Conservation (phyloP, 1,140 invertebrate genomes). For the Hyles euphorbiae region DNA sequence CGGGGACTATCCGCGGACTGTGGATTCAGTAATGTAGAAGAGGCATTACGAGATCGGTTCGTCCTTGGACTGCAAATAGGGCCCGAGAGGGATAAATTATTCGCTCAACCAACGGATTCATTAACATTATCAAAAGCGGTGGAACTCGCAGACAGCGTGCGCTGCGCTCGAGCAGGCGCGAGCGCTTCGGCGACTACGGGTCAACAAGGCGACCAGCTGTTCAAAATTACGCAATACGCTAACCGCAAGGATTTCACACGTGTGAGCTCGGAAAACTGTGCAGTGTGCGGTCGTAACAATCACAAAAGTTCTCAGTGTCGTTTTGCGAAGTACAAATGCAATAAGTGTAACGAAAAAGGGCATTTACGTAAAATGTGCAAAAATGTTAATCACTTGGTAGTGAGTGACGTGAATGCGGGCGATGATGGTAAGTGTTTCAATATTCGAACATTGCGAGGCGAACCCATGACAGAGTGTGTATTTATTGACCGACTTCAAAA, state of each 20-base stretch:
- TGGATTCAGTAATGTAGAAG: slow-evolving; percentile 15
- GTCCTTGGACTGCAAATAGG: slow-evolving; percentile 22
- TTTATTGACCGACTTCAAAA: too few relatives aligned
- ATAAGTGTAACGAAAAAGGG: slow-evolving; percentile 2
- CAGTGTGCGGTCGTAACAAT: slow-evolving; percentile 14
- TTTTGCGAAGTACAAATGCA: slow-evolving; percentile 7
- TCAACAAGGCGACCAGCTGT: background rate
- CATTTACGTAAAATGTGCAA: slow-evolving; percentile 9
- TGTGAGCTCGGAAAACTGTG: slow-evolving; percentile 5
- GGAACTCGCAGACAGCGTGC: slow-evolving; percentile 26
- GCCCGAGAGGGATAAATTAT: slow-evolving; percentile 25
- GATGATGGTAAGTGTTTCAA: slow-evolving; percentile 9
- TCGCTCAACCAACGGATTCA: slow-evolving; percentile 15
- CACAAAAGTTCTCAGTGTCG: slow-evolving; percentile 13
- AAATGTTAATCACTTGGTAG: background rate
- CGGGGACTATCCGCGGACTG: slow-evolving; percentile 12
- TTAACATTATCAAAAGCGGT: slow-evolving; percentile 23
- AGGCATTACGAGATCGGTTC: slow-evolving; percentile 19
- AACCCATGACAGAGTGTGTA: background rate
- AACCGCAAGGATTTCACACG: background rate
- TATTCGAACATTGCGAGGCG: background rate
- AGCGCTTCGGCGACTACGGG: background rate
- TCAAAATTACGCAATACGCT: background rate
- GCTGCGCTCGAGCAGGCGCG: slow-evolving; percentile 21
- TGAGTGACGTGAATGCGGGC: background rate